Evolutionary conservation across 1,140 invertebrate species (phyloP), one percentile per base, ranked within the genome.

Genomic region (Chironomus tepperi): DNA sequence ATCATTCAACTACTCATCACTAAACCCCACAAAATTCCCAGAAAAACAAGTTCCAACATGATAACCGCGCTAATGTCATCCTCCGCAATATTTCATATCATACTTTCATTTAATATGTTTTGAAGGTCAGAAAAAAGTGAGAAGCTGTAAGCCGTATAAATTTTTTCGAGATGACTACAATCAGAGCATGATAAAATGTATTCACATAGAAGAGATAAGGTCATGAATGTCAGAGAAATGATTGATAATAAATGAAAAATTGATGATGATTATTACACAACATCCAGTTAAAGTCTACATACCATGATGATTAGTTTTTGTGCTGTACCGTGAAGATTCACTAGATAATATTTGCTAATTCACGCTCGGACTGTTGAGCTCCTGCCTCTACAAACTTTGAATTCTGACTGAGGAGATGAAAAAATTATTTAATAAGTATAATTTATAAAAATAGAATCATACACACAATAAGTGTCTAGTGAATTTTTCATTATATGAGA

Each of bases 361-460:
- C 24, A 34, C 24, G 24, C 24, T 34, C 24, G 24, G 24, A 34
- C 24, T 34, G 24, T 34, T 34, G 24, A 34, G 47, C 47, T 57
- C 47, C n/a, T 57, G 47, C 47, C 47, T 12, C 47, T 57, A 15
- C 47, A 57, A 57, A n/a, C 12, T 15, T 57, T n/a, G 15, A 57
- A 57, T 57, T 57, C 47, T 57, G n/a, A 57, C 47, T 57, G 47
- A 57, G 47, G 3, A 57, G n/a, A n/a, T n/a, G n/a, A 57, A 57
- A 47, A n/a, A 10, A 10, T 47, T 57, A n/a, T 12, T n/a, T 57
- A n/a, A 15, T n/a, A 57, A 57, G 12, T n/a, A 57, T 12, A n/a
- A n/a, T 57, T n/a, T 12, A n/a, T 57, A 57, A 57, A 57, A 57
- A 57, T 57, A 57, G 47, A 57, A 57, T 57, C 47, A 57, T 57